Evolutionary conservation across 2,113 vertebrate genomes (phyloP), one percentile per base, ranked within the genome.

Genomic region (Otocyon megalotis): DNA sequence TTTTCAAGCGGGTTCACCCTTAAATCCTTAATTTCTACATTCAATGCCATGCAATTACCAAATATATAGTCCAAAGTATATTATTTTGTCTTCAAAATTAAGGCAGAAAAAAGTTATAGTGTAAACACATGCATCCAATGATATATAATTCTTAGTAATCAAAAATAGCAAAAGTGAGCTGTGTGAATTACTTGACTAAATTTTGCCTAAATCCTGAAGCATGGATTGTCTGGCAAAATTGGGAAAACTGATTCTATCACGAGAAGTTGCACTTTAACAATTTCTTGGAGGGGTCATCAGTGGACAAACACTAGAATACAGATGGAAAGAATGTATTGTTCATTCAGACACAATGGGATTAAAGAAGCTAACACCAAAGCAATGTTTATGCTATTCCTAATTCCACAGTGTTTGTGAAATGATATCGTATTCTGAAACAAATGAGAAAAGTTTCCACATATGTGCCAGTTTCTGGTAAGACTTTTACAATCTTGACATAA

Each of bases 141-240:
- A 86, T 83, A 92, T 0, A 54, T 96, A 16, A 0, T 50, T 95
- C 79, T 81, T 88, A 86, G 71, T 5, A 56, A 50, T 92, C 69
- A 71, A 60, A 94, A 97, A 97, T 72, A 22, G n/a, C 15, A 98
- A 97, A 96, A 1, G 2, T 8, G 15, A 11, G 82, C 56, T 94
- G 8, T 50, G 8, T 30, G 67, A 96, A 93, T 79, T 28, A 65
- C 60, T 77, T 92, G 2, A 13, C 53, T 82, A 69, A 76, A 71
- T 22, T 90, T 65, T 96, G 1, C 12, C 93, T 74, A 87, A 93
- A 83, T 8, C 87, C 2, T 63, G 16, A 54, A 82, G 12, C 26
- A 50, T 43, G 35, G n/a, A 3, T 80, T 76, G 10, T 84, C 93
- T 88, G 24, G 67, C 24, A 74, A 96, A 85, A 90, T 30, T 77